Evolutionary conservation across 2,888 invertebrate genomes (phyloP), one percentile per base, ranked within the genome.

Genomic region (Sinohyriopsis cumingii): DNA sequence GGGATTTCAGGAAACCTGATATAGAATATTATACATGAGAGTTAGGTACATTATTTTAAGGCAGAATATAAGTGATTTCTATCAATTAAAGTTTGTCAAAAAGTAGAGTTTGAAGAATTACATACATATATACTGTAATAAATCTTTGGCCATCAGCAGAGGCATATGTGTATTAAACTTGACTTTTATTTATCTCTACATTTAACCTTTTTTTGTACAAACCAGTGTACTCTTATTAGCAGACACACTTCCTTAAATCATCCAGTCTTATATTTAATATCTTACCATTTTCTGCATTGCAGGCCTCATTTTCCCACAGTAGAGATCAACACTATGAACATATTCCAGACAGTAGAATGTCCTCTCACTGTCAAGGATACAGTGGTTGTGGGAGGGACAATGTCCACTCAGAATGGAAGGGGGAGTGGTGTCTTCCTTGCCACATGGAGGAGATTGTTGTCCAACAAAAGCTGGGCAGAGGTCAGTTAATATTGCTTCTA

Each of bases 321-420:
- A 78, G 97, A 98, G 91, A 94, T 98, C 55, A 96, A 95, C n/a
- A 95, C 95, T 18, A 96, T 98, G 95, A 94, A 94, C 62, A 95
- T 98, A 86, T 93, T 94, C 25, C 97, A 98, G 89, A 96, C 97
- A 0, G 95, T 98, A 63, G 97, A 98, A 89, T 95, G 96, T 62
- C 98, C 98, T 0, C 91, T 98, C 33, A 96, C 97, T 0, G 90
- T 94, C 66, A 93, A 94, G 82, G 95, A 98, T 84, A 96, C 96
- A 0, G 93, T 95, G 79, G 94, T 94, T 0, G 91, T 98, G 83
- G 94, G 95, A 18, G 91, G 90, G 2, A 84, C 79, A 59, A 71
- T 91, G 18, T 76, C 81, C 6, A 84, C 94, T 93, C 68, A 95
- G 81, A 98, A 98, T 92, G 97, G 98, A 24, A 95, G 94, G 75